Conservation (phyloP, 2,113 vertebrate species). For the Numida meleagris region DNA sequence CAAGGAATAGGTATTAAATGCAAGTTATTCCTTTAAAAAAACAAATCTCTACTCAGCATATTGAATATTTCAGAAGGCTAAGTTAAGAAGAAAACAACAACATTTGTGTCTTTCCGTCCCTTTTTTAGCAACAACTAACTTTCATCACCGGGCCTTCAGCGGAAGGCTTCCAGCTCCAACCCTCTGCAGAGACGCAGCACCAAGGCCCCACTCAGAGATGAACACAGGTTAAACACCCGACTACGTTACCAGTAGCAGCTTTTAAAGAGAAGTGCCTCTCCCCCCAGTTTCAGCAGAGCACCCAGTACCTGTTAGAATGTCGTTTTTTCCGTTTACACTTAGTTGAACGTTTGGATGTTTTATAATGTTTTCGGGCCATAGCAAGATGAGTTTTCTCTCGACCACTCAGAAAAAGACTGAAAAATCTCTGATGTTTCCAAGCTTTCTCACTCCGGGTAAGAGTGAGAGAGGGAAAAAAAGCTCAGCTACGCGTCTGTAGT, state of each 20-base stretch:
- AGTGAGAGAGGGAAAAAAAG: too few species aligned
- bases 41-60: background rate
- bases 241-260: accelerated
- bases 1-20: background rate
- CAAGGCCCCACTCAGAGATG: accelerated
- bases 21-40: background rate
- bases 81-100: background rate
- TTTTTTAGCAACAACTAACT: background rate
- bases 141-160: background rate
- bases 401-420: background rate
- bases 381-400: background rate
- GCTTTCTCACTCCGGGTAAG: too few species aligned
- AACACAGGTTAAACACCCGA: background rate
- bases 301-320: background rate
- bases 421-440: background rate
- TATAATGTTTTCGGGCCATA: too few species aligned
- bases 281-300: background rate
- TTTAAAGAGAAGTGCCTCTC: background rate
- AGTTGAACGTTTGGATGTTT: background rate
- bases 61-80: background rate
- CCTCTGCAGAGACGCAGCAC: background rate
- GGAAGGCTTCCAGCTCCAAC: background rate
- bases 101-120: background rate
- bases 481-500: accelerated
- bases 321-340: background rate